Percentiles rank a stretch among this genome's conserved stretches.
Evolutionary conservation across 2,113 vertebrate species (phyloP).

Genomic region (Rhinoptilus africanus): DNA sequence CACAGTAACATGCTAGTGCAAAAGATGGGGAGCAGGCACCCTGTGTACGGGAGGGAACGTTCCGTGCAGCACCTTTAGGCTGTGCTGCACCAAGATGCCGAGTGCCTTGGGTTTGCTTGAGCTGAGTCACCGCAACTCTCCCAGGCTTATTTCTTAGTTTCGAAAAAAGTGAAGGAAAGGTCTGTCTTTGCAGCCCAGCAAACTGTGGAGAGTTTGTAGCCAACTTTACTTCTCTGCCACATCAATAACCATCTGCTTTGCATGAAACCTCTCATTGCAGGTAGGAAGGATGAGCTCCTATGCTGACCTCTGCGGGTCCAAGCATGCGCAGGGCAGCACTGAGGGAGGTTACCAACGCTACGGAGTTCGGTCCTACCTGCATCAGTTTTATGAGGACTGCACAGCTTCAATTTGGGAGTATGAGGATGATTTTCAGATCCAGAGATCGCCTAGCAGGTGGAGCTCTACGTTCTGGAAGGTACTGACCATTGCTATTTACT

Average conservation of each 20-base stretch:
- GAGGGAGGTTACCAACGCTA: conserved; percentile 85
- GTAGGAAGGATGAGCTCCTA: conserved; percentile 92
- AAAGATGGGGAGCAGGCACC: not conserved
- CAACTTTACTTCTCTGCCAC: not conserved
- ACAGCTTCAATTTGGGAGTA: conserved; percentile 98
- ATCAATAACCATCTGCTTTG: fast-evolving
- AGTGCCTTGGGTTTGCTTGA: not conserved
- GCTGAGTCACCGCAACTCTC: not conserved
- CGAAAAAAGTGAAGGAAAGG: not conserved
- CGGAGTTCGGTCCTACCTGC: conserved; percentile 96
- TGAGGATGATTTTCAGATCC: conserved; percentile 98
- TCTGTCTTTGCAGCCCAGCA: not conserved
- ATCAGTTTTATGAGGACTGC: conserved; percentile 99
- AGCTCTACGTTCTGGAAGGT: conserved; percentile 99
- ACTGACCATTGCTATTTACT: not conserved
- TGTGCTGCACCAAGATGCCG: not conserved
- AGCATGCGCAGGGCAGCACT: conserved; percentile 71
- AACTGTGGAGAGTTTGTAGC: not conserved
- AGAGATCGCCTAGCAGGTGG: conserved; percentile 96
- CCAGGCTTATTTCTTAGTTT: not conserved
- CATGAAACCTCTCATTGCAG: conserved; percentile 66
- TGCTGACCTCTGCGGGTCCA: conserved; percentile 86
- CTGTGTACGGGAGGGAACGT: fast-evolving
- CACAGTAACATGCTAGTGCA: fast-evolving
- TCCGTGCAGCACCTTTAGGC: not conserved